A percentile compares a stretch with the other conserved stretches of the same genome.
These are phyloP conservation scores for Diplodus sargus DNA, from an alignment of 2,797 vertebrate genomes.

Conservation along the genomic window DNA sequence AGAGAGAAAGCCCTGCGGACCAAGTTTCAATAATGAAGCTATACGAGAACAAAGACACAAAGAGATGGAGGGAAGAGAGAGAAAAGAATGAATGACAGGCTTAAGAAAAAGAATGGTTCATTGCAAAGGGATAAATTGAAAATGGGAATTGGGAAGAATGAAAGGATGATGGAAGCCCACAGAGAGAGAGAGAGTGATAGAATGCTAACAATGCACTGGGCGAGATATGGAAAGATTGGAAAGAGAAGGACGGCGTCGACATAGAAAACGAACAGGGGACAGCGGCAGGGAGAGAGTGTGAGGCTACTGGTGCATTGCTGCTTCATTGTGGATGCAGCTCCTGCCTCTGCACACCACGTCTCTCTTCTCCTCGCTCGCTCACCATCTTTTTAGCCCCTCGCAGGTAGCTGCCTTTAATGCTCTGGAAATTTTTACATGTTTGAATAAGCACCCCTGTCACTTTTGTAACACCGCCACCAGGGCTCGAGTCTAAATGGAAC, in stretches of 20 bases:
- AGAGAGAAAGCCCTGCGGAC: constrained; percentile 41
- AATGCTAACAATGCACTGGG: constrained; percentile 37
- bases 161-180: constrained; percentile 58
- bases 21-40: constrained; percentile 76
- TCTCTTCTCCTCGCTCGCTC: constrained; percentile 39
- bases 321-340: constrained; percentile 64
- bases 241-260: constrained; percentile 7
- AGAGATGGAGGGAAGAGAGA: constrained; percentile 65
- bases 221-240: constrained; percentile 40
- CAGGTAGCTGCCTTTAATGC: not conserved
- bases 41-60: constrained; percentile 73
- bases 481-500: not conserved
- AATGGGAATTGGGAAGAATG: constrained; percentile 69
- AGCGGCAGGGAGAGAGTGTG: constrained; percentile 24
- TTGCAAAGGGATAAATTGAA: constrained; percentile 72
- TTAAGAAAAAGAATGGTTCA: constrained; percentile 70
- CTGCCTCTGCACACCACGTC: constrained; percentile 47
- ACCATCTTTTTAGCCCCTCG: not conserved
- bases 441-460: not conserved
- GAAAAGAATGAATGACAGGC: constrained; percentile 66
- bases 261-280: constrained; percentile 33
- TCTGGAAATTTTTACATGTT: constrained; percentile 4
- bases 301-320: constrained; percentile 58
- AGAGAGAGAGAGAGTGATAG: constrained; percentile 39
- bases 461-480: not conserved